Conservation (phyloP, 1,140 invertebrate genomes). For the Euura saliciscinereae region DNA sequence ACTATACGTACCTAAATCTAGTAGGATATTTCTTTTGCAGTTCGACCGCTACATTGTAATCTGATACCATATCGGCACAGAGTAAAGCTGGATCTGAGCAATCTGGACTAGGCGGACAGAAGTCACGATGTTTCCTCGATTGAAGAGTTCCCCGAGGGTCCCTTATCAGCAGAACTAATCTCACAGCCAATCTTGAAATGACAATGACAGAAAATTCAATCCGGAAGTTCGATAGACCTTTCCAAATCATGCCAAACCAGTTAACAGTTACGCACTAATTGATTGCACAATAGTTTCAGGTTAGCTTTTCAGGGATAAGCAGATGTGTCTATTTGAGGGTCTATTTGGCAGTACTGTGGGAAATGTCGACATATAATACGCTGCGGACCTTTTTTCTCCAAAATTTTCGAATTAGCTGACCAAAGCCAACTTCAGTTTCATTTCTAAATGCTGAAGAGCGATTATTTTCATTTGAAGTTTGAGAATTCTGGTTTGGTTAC, state of each 20-base stretch:
- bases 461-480: no score
- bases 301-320: no score
- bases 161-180: conserved; percentile 78
- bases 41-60: conserved; percentile 76
- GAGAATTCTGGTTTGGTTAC: no score
- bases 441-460: no score
- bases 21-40: conserved; percentile 72
- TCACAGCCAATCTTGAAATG: conserved; percentile 70
- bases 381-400: no score
- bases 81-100: conserved; percentile 78
- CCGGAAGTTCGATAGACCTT: background rate
- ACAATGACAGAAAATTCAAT: background rate
- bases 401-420: no score
- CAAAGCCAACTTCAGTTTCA: no score
- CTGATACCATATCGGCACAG: conserved; percentile 82
- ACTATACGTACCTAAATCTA: conserved; percentile 73
- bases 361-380: no score
- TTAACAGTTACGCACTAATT: conserved; percentile 3
- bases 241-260: background rate
- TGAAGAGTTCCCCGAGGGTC: conserved; percentile 88
- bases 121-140: conserved; percentile 81
- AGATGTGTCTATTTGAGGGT: no score
- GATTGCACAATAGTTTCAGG: background rate
- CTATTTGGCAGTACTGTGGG: no score
- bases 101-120: conserved; percentile 83